These are phyloP conservation scores for Coreoperca whiteheadi DNA, from an alignment of 2,113 vertebrate genomes.

Conservation along the genomic window DNA sequence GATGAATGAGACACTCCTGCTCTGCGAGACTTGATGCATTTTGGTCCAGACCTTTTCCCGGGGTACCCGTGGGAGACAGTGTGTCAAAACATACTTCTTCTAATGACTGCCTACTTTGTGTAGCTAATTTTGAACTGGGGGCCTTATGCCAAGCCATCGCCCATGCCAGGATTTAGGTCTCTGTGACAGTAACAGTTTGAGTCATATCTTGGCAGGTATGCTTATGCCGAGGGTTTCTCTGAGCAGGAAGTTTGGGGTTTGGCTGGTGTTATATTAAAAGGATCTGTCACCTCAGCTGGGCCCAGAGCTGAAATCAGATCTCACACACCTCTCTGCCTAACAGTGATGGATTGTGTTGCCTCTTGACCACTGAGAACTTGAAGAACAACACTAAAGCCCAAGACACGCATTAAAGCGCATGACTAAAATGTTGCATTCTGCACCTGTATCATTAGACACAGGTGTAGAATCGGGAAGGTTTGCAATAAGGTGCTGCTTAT, in stretches of 20 bases:
- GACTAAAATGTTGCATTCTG: constrained; percentile 30
- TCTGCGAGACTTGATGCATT: constrained; percentile 28
- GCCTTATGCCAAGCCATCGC: constrained; percentile 61
- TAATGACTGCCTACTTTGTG: constrained; percentile 66
- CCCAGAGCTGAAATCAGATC: constrained; percentile 68
- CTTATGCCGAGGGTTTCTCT: constrained; percentile 61
- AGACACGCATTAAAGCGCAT: constrained; percentile 3
- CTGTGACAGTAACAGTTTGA: constrained; percentile 71
- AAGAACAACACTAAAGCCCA: constrained; percentile 28
- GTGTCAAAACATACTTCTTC: constrained; percentile 68
- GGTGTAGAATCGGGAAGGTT: neutral
- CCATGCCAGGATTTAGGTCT: constrained; percentile 61
- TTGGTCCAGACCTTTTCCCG: constrained; percentile 45
- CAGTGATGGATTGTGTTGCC: constrained; percentile 57
- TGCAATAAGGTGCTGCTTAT: neutral
- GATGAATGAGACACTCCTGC: constrained; percentile 36
- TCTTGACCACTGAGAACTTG: constrained; percentile 45
- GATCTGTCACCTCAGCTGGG: constrained; percentile 72
- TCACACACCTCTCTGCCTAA: constrained; percentile 45
- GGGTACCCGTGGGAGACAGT: constrained; percentile 46
- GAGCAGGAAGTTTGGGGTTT: constrained; percentile 69
- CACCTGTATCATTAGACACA: constrained; percentile 5
- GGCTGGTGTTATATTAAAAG: constrained; percentile 65
- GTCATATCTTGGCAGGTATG: constrained; percentile 73
- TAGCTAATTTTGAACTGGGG: constrained; percentile 54